A percentile compares a stretch with the other conserved stretches of the same genome.
Conservation (phyloP, 1,140 invertebrate species). For the Aethina tumida region DNA sequence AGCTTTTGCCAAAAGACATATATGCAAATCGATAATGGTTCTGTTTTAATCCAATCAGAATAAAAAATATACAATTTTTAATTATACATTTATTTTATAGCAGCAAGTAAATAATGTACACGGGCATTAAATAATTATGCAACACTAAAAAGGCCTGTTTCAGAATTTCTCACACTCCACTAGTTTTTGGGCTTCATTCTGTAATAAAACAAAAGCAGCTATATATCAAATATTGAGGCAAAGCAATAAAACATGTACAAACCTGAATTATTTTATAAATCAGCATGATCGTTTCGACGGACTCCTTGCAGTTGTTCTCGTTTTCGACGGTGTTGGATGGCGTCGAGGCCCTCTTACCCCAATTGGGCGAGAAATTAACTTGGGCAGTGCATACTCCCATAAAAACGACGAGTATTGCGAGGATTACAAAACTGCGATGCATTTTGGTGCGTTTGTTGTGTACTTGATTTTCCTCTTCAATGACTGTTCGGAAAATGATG, state of each 20-base stretch:
- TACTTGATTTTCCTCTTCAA: too few relatives aligned
- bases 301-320: conserved; percentile 25
- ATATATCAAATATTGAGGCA: conserved; percentile 4
- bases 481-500: too few relatives aligned
- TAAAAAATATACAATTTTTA: too few relatives aligned
- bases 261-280: conserved; percentile 32
- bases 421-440: conserved; percentile 12
- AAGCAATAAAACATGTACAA: conserved; percentile 1
- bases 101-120: too few relatives aligned
- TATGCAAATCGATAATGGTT: too few relatives aligned
- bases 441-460: too few relatives aligned
- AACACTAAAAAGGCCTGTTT: too few relatives aligned
- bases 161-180: conserved; percentile 27
- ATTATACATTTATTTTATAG: too few relatives aligned
- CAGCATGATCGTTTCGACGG: conserved; percentile 27
- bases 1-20: too few relatives aligned
- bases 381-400: conserved; percentile 24
- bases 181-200: conserved; percentile 30
- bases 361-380: conserved; percentile 29
- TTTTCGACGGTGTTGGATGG: conserved; percentile 13
- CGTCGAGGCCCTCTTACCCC: conserved; percentile 25
- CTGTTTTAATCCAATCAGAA: too few relatives aligned
- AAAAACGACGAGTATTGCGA: too few relatives aligned
- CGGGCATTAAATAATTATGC: too few relatives aligned
- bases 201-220: conserved; percentile 20